Evolutionary conservation across 2,113 vertebrate genomes (phyloP), one percentile per base, ranked within the genome.

Genomic region (Neoarius graeffei): DNA sequence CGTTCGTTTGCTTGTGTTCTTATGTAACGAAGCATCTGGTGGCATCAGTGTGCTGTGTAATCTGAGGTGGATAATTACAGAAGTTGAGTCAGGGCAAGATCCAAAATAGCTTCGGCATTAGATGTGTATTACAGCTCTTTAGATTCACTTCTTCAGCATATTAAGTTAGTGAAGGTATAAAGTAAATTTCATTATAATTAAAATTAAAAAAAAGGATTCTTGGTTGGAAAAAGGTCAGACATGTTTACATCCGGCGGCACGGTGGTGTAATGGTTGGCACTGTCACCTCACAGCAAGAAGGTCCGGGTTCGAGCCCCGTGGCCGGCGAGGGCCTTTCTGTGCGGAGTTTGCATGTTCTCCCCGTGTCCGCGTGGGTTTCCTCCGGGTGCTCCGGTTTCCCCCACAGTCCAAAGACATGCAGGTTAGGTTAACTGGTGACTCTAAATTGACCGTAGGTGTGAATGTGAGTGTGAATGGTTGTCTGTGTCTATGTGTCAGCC

Each of bases 61-160:
- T 83, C 80, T 10, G 80, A 87, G 19, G 64, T 42, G 15, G 66
- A 83, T 42, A 82, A 82, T 81, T 60, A 82, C 77, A 80, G 71
- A 35, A 19, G 69, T 52, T 35, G 52, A 15, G 56, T 52, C 85
- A 54, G 73, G 27, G 17, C 54, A 35, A 54, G 73, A 54, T 54
- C 42, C 25, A 79, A 30, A 80, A 77, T 86, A 64, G 73, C 52
- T 27, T n/a, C 0, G 76, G 7, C 7, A 25, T 15, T 54, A 15
- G 11, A 17, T 7, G 13, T n/a, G 15, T 27, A 25, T 76, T 25
- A 25, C 5, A 48, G 19, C 30, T 19, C 67, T 71, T 3, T 73
- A 14, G 2, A 7, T 19, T 71, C 10, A 14, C 27, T 5, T 19
- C 4, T 42, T 73, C 17, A 25, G 42, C 20, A 50, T 25, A 42